Evolutionary conservation across 2,888 invertebrate species (phyloP), one percentile per base, ranked within the genome.

Genomic region (Lycia hirtaria): DNA sequence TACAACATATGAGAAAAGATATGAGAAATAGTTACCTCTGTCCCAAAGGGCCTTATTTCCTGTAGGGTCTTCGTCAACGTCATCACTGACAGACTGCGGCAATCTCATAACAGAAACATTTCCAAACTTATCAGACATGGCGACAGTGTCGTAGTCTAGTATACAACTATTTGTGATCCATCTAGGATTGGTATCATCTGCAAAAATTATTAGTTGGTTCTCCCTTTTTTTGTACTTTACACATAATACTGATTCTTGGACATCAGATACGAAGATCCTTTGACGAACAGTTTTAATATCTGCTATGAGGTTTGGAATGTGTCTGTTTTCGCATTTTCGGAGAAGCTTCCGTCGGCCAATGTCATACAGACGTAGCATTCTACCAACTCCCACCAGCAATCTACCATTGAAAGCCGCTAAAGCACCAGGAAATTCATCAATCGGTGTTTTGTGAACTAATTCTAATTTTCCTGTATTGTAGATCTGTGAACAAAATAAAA

Each of bases 31-130:
- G 28, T 80, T 75, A 88, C 94, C 96, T 81, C 97, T 93, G 80
- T 97, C 97, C 99, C 99, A 99, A 0, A 99, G 92, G 0, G 99
- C 98, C 84, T 99, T 98, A 77, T 98, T 98, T 38, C 99, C 99
- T 0, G 99, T 99, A 0, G 99, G 99, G 89, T 99, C 99, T 87
- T 99, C 99, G 82, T 99, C 99, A 0, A 99, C 98, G 80, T 99
- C 99, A 86, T 99, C 99, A 20, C 96, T 97, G 1, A 98, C 96
- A 56, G 97, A 97, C 50, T 96, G 95, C 0, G 99, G 98, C 52
- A 99, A 83, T 38, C 98, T 94, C 75, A 98, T 96, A 54, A 99
- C 95, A 55, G 97, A 95, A 67, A 99, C 93, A 80, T 98, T 99
- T 26, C 99, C 99, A 92, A 99, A 99, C 87, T 99, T 99, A 85